These are phyloP conservation scores for Aythya baeri DNA, from an alignment of 2,113 vertebrate genomes.

Conservation along the genomic window DNA sequence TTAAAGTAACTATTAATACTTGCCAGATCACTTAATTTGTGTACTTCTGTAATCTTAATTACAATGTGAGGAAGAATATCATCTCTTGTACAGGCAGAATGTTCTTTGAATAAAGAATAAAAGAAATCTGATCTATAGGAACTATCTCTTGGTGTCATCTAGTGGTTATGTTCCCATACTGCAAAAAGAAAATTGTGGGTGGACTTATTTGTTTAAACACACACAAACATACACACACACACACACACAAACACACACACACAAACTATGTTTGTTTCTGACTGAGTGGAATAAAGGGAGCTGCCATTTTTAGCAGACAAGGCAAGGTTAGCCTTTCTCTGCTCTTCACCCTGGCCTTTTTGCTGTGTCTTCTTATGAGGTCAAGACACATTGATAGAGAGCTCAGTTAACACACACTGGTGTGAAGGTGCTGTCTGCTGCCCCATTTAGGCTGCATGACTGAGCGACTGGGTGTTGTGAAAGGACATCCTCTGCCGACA, in stretches of 20 bases:
- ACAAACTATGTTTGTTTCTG: slow-evolving; percentile 58
- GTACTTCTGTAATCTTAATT: slow-evolving; percentile 75
- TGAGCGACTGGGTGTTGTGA: slow-evolving; percentile 75
- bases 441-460: slow-evolving; percentile 75
- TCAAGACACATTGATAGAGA: slow-evolving; percentile 71
- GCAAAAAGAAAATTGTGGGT: slow-evolving; percentile 74
- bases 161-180: slow-evolving; percentile 90
- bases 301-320: slow-evolving; percentile 73
- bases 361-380: slow-evolving; percentile 72
- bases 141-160: slow-evolving; percentile 97
- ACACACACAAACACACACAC: background rate
- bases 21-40: slow-evolving; percentile 68
- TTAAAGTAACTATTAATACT: slow-evolving; percentile 68
- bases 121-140: slow-evolving; percentile 78
- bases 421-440: slow-evolving; percentile 77
- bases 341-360: slow-evolving; percentile 67
- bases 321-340: slow-evolving; percentile 57
- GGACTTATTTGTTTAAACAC: slow-evolving; percentile 1
- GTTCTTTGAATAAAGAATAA: slow-evolving; percentile 60
- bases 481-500: slow-evolving; percentile 75
- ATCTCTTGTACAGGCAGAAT: slow-evolving; percentile 57
- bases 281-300: slow-evolving; percentile 60
- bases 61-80: slow-evolving; percentile 74
- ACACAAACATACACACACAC: background rate
- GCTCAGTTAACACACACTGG: slow-evolving; percentile 69